Evolutionary conservation across 2,888 invertebrate species (phyloP), one percentile per base, ranked within the genome.

Genomic region (Onchidella celtica): DNA sequence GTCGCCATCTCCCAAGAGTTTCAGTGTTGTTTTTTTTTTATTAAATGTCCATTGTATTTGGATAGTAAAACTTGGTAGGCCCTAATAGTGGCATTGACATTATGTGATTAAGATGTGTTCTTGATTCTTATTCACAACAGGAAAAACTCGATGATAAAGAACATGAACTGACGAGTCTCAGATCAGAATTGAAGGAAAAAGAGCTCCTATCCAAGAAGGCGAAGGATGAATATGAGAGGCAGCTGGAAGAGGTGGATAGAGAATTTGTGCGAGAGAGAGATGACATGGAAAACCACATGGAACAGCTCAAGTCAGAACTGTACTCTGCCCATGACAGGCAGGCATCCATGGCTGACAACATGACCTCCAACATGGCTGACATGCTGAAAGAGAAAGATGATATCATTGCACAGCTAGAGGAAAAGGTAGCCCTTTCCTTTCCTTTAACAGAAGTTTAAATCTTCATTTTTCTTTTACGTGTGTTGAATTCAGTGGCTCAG

Each of bases 331-430:
- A 97, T 91, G 97, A 97, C 91, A 95, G 96, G 86, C 96, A 97
- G 93, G 86, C 88, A 6, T 86, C 84, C 27, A 87, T 90, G 85
- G 86, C 89, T 34, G 90, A 91, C 81, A 87, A 89, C n/a, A 85
- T 91, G 40, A 88, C 90, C 17, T 87, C 87, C 63, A 88, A 90
- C 85, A 89, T 91, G 84, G 89, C 90, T 21, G 88, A 89, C 40
- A 96, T 96, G 86, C 95, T 98, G 80, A 97, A 97, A 92, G 97
- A 98, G 94, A 97, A 97, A 93, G 98, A 98, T 65, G 95, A 98
- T 87, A 95, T 96, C 86, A 96, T 98, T 88, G 95, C 96, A 74
- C 97, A 98, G 92, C 95, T 98, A 94, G 97, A 98, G 91, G 97
- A 97, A 89, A 96, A 97, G 89, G 81, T 81, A 74, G 17, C 47